Evolutionary conservation across 2,113 vertebrate genomes (phyloP).

Genomic region (Peromyscus californicus): DNA sequence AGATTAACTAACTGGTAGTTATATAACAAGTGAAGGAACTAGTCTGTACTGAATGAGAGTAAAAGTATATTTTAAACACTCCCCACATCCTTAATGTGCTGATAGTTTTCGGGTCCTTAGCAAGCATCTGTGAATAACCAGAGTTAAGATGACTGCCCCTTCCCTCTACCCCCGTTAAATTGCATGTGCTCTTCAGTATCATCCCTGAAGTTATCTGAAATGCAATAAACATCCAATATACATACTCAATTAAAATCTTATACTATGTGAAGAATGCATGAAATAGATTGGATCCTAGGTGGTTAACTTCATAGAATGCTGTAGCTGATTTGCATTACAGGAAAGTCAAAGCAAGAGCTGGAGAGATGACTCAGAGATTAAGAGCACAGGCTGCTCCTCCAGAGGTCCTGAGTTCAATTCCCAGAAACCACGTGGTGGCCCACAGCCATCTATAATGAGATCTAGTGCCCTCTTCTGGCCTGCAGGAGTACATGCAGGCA

Average conservation of each 20-base stretch:
- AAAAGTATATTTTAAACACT: background rate
- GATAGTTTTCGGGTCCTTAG: background rate
- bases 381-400: too few relatives aligned
- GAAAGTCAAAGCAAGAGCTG: slow-evolving; percentile 21
- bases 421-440: too few relatives aligned
- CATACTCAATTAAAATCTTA: background rate
- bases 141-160: background rate
- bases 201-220: background rate
- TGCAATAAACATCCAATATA: background rate
- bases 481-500: too few relatives aligned
- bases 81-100: background rate
- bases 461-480: too few relatives aligned
- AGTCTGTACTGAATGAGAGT: background rate
- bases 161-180: background rate
- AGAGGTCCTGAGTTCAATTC: too few relatives aligned
- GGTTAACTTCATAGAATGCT: background rate
- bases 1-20: background rate
- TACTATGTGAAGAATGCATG: background rate
- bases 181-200: background rate
- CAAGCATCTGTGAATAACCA: background rate
- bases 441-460: too few relatives aligned
- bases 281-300: background rate
- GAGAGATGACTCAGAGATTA: too few relatives aligned
- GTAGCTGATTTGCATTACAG: background rate
- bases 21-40: background rate